A percentile compares a stretch with the other conserved stretches of the same genome.
These are phyloP conservation scores for Eretmochelys imbricata DNA, from an alignment of 2,113 vertebrate genomes.

Conservation along the genomic window DNA sequence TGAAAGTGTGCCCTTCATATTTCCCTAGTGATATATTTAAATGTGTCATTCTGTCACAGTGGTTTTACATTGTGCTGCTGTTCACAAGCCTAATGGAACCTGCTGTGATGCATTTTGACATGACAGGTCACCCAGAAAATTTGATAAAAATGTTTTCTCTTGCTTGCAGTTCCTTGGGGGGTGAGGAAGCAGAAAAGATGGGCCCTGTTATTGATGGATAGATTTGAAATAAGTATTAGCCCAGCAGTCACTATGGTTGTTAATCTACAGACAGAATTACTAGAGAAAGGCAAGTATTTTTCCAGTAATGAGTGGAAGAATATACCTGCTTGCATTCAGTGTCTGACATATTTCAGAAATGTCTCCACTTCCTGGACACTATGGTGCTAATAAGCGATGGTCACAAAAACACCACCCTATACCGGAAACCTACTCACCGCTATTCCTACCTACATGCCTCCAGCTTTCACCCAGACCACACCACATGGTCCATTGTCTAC, in stretches of 20 bases:
- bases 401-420: too few relatives aligned
- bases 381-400: too few relatives aligned
- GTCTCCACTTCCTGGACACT: background rate
- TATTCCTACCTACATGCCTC: too few relatives aligned
- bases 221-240: background rate
- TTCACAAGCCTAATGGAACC: background rate
- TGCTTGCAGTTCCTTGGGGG: background rate
- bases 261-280: background rate
- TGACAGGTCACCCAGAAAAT: background rate
- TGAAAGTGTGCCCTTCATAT: background rate
- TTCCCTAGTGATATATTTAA: conserved; percentile 3
- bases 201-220: background rate
- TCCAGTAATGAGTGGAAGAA: background rate
- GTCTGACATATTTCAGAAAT: background rate
- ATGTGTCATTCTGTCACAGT: background rate
- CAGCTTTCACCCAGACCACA: too few relatives aligned
- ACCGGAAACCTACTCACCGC: too few relatives aligned
- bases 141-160: background rate
- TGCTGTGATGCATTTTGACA: background rate
- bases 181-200: background rate
- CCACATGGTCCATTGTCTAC: too few relatives aligned
- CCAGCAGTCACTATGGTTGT: background rate
- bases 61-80: background rate
- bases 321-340: background rate
- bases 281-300: background rate